Percentiles rank a stretch among this genome's conserved stretches.
Conservation (phyloP, 2,113 vertebrate species). For the Triplophysa dalaica region DNA sequence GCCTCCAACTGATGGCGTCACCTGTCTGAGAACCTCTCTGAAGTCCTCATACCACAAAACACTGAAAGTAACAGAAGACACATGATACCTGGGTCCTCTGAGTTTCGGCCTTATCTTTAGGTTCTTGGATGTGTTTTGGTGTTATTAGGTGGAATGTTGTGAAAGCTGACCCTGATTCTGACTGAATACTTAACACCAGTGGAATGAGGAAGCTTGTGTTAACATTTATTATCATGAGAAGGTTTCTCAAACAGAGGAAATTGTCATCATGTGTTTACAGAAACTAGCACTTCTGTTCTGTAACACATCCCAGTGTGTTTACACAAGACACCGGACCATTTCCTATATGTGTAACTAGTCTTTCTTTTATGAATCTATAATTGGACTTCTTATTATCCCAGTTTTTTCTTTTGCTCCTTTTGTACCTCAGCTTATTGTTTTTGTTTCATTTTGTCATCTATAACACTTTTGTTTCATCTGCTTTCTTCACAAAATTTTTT, state of each 20-base stretch:
- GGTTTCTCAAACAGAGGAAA: conserved; percentile 5
- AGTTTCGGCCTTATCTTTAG: conserved; percentile 30
- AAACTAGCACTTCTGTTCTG: conserved; percentile 12
- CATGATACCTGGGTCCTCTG: conserved; percentile 5
- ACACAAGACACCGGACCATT: conserved; percentile 3
- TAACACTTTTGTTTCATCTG: not conserved
- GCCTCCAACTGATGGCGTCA: not conserved
- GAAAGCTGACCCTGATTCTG: conserved; percentile 29
- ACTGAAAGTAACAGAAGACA: conserved; percentile 16
- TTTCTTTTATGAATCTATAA: conserved; percentile 32
- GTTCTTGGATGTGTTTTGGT: conserved; percentile 14
- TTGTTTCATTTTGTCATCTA: not conserved
- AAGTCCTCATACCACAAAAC: conserved; percentile 13
- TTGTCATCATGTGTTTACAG: conserved; percentile 13
- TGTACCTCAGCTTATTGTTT: conserved; percentile 16
- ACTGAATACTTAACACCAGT: not conserved
- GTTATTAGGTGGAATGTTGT: not conserved
- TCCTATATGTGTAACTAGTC: conserved; percentile 6
- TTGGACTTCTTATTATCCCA: conserved; percentile 31
- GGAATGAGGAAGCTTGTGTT: conserved; percentile 50
- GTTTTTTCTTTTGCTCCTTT: conserved; percentile 24
- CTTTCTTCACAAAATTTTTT: not conserved
- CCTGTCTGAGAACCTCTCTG: not conserved
- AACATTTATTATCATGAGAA: not conserved
- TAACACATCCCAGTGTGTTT: conserved; percentile 8